Conservation (phyloP, 2,113 vertebrate species). For the cat (Felis catus) region DNA sequence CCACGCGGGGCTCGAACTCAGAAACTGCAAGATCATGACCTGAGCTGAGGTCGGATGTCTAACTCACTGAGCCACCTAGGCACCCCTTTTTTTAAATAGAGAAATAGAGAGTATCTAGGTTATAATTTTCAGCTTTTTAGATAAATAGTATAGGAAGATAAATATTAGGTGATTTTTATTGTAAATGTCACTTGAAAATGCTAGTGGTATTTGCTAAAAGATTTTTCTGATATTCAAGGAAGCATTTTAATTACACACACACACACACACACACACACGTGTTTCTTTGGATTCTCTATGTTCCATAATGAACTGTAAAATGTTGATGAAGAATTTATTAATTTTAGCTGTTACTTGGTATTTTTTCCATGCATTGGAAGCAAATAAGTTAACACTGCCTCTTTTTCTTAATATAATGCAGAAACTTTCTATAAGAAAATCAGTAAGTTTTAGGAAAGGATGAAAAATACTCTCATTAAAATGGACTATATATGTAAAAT, state of each 20-base stretch:
- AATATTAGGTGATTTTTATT: not conserved
- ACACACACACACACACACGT: not conserved
- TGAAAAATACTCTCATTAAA: not conserved
- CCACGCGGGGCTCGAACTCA: accelerated
- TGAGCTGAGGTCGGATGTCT: too few relatives aligned
- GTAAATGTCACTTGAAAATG: constrained; percentile 26
- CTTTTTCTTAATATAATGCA: not conserved
- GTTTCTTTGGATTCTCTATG: not conserved
- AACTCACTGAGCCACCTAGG: too few relatives aligned
- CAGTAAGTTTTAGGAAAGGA: not conserved
- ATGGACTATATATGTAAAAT: not conserved
- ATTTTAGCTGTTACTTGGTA: not conserved
- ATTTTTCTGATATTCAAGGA: not conserved
- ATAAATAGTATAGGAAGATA: not conserved
- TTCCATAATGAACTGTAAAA: not conserved
- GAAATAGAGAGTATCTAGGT: not conserved
- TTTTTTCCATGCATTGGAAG: not conserved
- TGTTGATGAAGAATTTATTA: constrained; percentile 8
- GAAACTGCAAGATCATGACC: too few relatives aligned
- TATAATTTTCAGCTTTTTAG: constrained; percentile 18
- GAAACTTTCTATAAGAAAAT: not conserved
- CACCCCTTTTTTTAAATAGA: not conserved
- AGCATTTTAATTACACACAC: not conserved
- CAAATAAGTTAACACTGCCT: not conserved
- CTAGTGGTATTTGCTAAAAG: not conserved